phyloP scores from a whole-genome alignment of 2,113 vertebrate species.

The Pycnonotus jocosus region DNA sequence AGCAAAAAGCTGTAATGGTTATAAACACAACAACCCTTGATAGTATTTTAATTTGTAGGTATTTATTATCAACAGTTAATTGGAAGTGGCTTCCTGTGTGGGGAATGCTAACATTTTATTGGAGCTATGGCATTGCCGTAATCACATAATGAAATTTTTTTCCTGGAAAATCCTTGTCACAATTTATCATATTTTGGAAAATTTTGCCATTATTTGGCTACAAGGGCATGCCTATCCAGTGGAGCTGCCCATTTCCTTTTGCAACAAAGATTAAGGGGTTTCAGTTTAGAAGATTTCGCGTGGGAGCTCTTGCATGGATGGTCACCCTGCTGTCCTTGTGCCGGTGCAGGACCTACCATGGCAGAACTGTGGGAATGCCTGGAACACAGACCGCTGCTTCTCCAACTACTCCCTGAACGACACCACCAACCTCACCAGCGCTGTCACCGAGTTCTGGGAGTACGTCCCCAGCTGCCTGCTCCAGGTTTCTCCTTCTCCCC shows the following conservation, averaged over 20 bases:
- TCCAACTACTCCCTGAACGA: conserved; percentile 86
- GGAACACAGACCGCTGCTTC: conserved; percentile 88
- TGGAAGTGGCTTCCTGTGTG: neutral
- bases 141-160: neutral
- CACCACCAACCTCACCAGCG: conserved; percentile 86
- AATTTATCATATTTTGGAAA: neutral
- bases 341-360: conserved; percentile 79
- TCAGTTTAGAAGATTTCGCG: neutral
- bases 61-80: conserved; percentile 16
- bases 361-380: conserved; percentile 85
- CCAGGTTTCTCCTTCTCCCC: neutral
- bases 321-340: neutral
- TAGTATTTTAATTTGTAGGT: conserved; percentile 3
- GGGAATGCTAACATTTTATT: neutral
- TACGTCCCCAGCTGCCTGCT: conserved; percentile 65
- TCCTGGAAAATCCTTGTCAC: neutral
- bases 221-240: neutral
- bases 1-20: neutral
- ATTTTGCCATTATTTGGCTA: neutral
- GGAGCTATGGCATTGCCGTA: neutral
- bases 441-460: conserved; percentile 93
- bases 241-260: neutral
- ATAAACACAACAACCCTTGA: neutral
- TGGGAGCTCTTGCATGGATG: neutral
- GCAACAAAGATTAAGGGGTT: rapidly evolving